A percentile compares a stretch with the other conserved stretches of the same genome.
Conservation (phyloP, 2,888 invertebrate species). For the Hypomecis atomaria region DNA sequence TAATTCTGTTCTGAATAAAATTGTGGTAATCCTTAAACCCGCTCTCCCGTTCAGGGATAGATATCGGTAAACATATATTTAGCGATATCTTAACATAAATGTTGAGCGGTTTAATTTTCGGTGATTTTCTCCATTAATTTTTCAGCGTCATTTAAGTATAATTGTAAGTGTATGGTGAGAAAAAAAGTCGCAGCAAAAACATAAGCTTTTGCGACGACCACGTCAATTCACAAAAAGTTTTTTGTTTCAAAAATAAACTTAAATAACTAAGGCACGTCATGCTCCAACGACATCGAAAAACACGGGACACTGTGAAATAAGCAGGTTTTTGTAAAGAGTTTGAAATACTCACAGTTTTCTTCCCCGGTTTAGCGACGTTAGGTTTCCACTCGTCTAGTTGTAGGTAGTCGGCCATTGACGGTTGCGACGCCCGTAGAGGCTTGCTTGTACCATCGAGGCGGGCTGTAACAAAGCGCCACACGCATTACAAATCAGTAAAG, state of each 20-base stretch:
- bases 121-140: background rate
- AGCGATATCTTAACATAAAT: slow-evolving; percentile 20
- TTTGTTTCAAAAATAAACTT: slow-evolving; percentile 11
- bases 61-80: slow-evolving; percentile 23
- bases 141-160: background rate
- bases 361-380: slow-evolving; percentile 87
- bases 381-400: slow-evolving; percentile 92
- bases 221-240: background rate
- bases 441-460: slow-evolving; percentile 96
- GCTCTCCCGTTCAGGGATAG: slow-evolving; percentile 17
- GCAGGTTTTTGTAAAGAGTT: background rate
- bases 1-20: background rate
- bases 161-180: background rate
- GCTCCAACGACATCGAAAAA: background rate
- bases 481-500: slow-evolving; percentile 36
- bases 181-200: slow-evolving; percentile 7
- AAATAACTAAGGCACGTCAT: background rate
- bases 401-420: slow-evolving; percentile 96
- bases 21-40: background rate
- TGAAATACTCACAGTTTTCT: slow-evolving; percentile 92
- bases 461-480: slow-evolving; percentile 87
- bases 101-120: slow-evolving; percentile 1
- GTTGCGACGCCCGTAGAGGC: slow-evolving; percentile 87
- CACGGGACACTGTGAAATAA: background rate
- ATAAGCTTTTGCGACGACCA: background rate